phyloP scores from a whole-genome alignment of 2,888 invertebrate genomes.

The Campopleginae sp. region DNA sequence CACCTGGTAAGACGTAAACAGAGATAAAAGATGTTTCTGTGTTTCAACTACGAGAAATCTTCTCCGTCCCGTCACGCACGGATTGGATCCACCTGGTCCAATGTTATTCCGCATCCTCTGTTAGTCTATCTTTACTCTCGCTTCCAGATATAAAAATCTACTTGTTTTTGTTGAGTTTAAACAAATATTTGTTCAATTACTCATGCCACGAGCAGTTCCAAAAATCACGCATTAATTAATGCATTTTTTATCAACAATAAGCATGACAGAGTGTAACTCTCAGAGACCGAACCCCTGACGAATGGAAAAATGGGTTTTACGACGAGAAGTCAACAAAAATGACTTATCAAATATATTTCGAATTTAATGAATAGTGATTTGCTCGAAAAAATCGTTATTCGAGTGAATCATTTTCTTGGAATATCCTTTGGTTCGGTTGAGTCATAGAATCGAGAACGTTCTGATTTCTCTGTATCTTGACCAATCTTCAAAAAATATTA shows the following conservation, averaged over 20 bases:
- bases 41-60: constrained; percentile 68
- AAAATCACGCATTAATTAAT: not conserved
- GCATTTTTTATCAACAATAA: not conserved
- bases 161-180: constrained; percentile 26
- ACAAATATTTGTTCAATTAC: constrained; percentile 10
- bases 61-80: constrained; percentile 70
- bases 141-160: constrained; percentile 39
- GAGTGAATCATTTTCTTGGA: not conserved
- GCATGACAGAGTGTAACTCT: not conserved
- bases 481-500: not conserved
- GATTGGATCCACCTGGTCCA: constrained; percentile 79
- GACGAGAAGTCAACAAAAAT: not conserved
- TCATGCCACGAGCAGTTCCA: not conserved
- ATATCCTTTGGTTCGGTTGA: not conserved
- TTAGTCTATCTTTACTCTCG: constrained; percentile 33
- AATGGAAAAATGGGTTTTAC: not conserved
- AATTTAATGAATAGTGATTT: not conserved
- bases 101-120: constrained; percentile 58
- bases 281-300: not conserved
- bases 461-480: not conserved
- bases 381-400: not conserved
- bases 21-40: constrained; percentile 71
- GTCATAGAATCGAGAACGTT: not conserved
- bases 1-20: constrained; percentile 80
- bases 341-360: not conserved